Evolutionary conservation across 2,888 invertebrate species (phyloP), one percentile per base, ranked within the genome.

Genomic region (Pseudoips prasinana): DNA sequence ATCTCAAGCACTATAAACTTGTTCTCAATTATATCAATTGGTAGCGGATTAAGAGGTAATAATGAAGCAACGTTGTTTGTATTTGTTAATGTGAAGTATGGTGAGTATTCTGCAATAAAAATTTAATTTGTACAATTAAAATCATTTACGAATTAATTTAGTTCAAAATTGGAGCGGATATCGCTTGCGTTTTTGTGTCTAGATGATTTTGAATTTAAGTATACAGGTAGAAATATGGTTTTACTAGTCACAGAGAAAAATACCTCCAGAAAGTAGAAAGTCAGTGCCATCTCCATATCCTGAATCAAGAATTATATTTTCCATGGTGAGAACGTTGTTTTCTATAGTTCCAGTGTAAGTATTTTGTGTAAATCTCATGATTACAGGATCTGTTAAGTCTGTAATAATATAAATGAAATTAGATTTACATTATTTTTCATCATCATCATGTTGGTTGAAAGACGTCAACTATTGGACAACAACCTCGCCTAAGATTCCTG

Each of bases 1-100:
- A 85, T 35, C 40, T 77, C 69, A 11, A 85, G 46, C n/a, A 73
- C 43, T 44, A 85, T 55, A 38, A 73, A 72, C 20, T 58, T 50
- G 10, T 60, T 46, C 29, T 55, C 43, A 10, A 65, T 25, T 6
- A 66, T 41, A 33, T 70, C 68, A 5, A 31, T 22, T 5, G 69
- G 60, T 28, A 65, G 34, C n/a, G 51, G 20, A 10, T 40, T 47
- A n/a, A 29, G 7, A 7, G 55, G 32, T 7, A 58, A 39, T 28
- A 81, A 34, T 18, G 49, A 49, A 10, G 75, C 25, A 8, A 50
- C 29, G 19, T 75, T 71, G 3, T 53, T 38, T 10, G 10, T 36
- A 11, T 44, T 42, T 4, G 52, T 32, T 17, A 68, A 3, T 7
- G 27, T 19, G 39, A 80, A 81, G 41, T 64, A 44, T 1, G 54